Evolutionary conservation across 2,888 invertebrate genomes (phyloP).

Genomic region (Pristionchus maxplancki): DNA sequence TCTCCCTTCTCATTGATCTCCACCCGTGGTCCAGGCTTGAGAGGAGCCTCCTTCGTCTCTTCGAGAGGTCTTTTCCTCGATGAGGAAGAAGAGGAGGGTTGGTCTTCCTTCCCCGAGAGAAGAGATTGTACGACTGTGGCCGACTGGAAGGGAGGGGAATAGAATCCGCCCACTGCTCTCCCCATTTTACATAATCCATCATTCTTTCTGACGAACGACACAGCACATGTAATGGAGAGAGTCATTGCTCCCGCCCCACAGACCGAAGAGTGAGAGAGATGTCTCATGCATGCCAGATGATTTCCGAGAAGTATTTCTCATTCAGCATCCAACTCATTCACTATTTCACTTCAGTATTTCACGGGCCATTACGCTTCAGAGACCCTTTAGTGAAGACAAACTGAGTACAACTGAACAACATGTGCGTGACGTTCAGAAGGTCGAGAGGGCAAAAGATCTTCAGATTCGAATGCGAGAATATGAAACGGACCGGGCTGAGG

Average conservation of each 20-base stretch:
- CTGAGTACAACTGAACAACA: neutral
- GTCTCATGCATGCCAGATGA: slow-evolving; percentile 30
- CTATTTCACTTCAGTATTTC: neutral
- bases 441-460: neutral
- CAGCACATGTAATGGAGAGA: neutral
- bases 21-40: neutral
- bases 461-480: no score
- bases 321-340: slow-evolving; percentile 9
- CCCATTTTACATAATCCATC: neutral
- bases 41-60: neutral
- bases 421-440: neutral
- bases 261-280: neutral
- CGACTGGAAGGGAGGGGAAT: neutral
- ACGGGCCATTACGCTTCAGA: slow-evolving; percentile 1
- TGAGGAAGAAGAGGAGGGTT: neutral
- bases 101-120: neutral
- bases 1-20: slow-evolving; percentile 19
- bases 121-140: neutral
- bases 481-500: no score
- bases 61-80: slow-evolving; percentile 16
- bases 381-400: neutral
- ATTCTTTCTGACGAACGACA: neutral
- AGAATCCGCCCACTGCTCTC: neutral
- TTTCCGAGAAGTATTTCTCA: slow-evolving; percentile 24
- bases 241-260: neutral